phyloP scores from a whole-genome alignment of 2,113 vertebrate genomes.

The Vulpes vulpes region DNA sequence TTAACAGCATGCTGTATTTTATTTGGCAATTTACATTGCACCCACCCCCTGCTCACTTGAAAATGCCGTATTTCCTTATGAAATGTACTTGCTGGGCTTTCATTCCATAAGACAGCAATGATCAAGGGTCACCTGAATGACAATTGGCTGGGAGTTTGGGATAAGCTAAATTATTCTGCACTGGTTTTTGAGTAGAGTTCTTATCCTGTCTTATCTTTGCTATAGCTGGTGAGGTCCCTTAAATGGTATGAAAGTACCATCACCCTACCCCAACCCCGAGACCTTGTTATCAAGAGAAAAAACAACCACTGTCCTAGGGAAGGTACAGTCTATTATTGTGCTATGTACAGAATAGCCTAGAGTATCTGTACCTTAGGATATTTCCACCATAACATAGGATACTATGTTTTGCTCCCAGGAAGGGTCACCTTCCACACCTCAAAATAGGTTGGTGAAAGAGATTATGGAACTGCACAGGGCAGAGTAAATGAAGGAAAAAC shows the following conservation, averaged over 20 bases:
- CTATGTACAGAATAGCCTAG: neutral
- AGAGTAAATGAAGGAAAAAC: neutral
- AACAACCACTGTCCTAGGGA: neutral
- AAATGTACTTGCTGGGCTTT: neutral
- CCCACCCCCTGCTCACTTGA: neutral
- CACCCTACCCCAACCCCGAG: neutral
- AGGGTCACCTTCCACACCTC: neutral
- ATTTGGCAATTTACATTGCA: neutral
- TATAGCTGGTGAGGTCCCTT: no score
- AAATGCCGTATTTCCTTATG: neutral
- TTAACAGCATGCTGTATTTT: neutral
- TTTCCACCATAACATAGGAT: neutral
- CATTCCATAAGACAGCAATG: neutral
- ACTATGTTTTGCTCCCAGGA: neutral
- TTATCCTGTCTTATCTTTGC: neutral
- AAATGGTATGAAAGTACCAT: neutral
- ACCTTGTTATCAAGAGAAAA: neutral
- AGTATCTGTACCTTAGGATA: neutral
- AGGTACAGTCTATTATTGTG: neutral
- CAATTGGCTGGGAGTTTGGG: neutral
- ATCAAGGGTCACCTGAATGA: neutral
- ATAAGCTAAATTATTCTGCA: neutral
- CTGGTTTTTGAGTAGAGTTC: neutral
- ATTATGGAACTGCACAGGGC: neutral
- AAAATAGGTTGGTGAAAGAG: neutral